These are phyloP conservation scores for Catharus ustulatus DNA, from an alignment of 2,797 vertebrate genomes.

Conservation along the genomic window DNA sequence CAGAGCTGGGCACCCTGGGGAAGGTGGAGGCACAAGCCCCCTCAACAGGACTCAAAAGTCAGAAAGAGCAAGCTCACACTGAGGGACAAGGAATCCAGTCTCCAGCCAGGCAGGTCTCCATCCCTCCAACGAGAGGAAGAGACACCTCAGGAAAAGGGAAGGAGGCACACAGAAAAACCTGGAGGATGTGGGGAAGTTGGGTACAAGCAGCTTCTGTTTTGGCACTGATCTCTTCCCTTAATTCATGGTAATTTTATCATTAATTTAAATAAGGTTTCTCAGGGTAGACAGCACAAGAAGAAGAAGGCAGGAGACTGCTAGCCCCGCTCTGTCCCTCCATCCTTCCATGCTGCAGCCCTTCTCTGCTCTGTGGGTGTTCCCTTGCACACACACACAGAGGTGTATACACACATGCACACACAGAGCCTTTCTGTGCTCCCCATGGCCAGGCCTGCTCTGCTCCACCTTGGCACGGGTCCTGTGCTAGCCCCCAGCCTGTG, in stretches of 20 bases:
- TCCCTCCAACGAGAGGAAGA: background rate
- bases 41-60: background rate
- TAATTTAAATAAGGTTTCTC: conserved; percentile 40
- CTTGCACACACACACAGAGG: background rate
- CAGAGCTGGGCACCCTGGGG: background rate
- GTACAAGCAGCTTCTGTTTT: conserved; percentile 46
- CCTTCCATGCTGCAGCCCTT: background rate
- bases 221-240: conserved; percentile 37
- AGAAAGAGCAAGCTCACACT: accelerated
- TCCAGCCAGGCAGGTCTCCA: background rate
- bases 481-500: accelerated
- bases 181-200: background rate
- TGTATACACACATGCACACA: background rate
- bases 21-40: background rate
- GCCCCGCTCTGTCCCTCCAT: background rate
- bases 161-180: background rate
- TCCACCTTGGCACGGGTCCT: background rate
- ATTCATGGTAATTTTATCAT: conserved; percentile 44
- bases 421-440: background rate
- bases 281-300: background rate
- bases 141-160: background rate
- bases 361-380: accelerated
- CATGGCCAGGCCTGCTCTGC: background rate
- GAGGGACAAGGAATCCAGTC: background rate
- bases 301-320: background rate